Base-by-base conservation (phyloP, 2,113 vertebrate genomes). In the Pholis gunnellus region DNA sequence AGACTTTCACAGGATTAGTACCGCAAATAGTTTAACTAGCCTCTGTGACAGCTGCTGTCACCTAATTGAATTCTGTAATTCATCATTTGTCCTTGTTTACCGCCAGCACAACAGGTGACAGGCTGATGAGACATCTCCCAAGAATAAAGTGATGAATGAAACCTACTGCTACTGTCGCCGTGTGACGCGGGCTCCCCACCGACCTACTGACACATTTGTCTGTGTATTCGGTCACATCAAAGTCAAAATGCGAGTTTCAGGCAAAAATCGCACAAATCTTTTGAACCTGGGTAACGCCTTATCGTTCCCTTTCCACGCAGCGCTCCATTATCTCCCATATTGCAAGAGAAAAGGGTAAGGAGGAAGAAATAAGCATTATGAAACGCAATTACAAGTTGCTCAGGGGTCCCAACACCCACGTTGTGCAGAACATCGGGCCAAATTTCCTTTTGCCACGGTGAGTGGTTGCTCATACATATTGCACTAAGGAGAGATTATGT, bases 381-480 rank as follows among this genome's bases (percentile, higher is more conserved):
- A 82, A 91, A 90, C 25, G 56, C 89, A 92, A 87, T 94, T 92
- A 91, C 81, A 86, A 84, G 86, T 82, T 75, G 88, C 87, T 91
- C 82, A 69, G 87, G 89, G 85, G 66, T 83, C 80, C 63, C 1
- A 82, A 87, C 73, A 68, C 87, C 75, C 88, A 87, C 78, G 60
- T 72, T 38, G 79, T 57, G 57, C 72, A 46, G 74, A 71, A 78
- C 86, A 85, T 83, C 52, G 14, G 81, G 75, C 84, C 61, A 86
- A 77, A 87, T 89, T 77, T 81, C 76, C 77, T 82, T 86, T 88
- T 67, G 72, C 81, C 85, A 80, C 46, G 2, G 82, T 88, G 75
- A 91, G 81, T 79, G 75, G 87, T 57, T 85, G 71, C 87, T 89
- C 85, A 89, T 87, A 85, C 87, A 87, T 90, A 78, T 81, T 91